A percentile compares a stretch with the other conserved stretches of the same genome.
Conservation (phyloP, 1,140 invertebrate genomes). For the Thaumetopoea pityocampa region DNA sequence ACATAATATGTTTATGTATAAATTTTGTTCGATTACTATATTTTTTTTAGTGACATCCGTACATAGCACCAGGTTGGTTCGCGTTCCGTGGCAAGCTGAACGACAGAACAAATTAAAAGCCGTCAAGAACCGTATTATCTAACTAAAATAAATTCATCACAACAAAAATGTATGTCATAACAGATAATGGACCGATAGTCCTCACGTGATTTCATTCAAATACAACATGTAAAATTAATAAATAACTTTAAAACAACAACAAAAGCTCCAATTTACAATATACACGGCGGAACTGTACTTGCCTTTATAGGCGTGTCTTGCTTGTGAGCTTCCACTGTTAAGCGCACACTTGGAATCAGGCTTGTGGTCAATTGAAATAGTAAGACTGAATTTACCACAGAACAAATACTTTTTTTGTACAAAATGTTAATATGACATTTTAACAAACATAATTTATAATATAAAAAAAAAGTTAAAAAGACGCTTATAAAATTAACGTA, state of each 20-base stretch:
- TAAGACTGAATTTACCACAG: too few relatives aligned
- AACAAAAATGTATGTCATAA: slow-evolving; percentile 31
- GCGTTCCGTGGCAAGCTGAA: slow-evolving; percentile 5
- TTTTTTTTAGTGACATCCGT: slow-evolving; percentile 7
- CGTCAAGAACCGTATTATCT: slow-evolving; percentile 12
- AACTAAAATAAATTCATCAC: slow-evolving; percentile 18
- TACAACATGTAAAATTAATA: slow-evolving; percentile 31
- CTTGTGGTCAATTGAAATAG: too few relatives aligned
- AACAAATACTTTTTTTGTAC: too few relatives aligned
- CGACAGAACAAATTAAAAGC: slow-evolving; percentile 27
- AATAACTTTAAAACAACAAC: slow-evolving; percentile 45
- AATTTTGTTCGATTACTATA: slow-evolving; percentile 1
- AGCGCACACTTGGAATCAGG: too few relatives aligned
- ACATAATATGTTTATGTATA: slow-evolving; percentile 4
- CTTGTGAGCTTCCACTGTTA: too few relatives aligned
- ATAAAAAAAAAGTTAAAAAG: too few relatives aligned
- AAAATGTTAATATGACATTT: too few relatives aligned
- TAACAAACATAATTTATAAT: too few relatives aligned
- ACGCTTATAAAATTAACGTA: too few relatives aligned
- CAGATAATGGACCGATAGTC: slow-evolving; percentile 24
- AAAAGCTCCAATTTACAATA: slow-evolving; percentile 38
- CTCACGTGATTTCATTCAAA: slow-evolving; percentile 32
- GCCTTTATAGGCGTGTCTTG: too few relatives aligned
- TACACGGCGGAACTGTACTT: too few relatives aligned
- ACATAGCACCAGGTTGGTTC: slow-evolving; percentile 25